phyloP scores from a whole-genome alignment of 2,797 vertebrate species.

The Rhinatrema bivittatum region DNA sequence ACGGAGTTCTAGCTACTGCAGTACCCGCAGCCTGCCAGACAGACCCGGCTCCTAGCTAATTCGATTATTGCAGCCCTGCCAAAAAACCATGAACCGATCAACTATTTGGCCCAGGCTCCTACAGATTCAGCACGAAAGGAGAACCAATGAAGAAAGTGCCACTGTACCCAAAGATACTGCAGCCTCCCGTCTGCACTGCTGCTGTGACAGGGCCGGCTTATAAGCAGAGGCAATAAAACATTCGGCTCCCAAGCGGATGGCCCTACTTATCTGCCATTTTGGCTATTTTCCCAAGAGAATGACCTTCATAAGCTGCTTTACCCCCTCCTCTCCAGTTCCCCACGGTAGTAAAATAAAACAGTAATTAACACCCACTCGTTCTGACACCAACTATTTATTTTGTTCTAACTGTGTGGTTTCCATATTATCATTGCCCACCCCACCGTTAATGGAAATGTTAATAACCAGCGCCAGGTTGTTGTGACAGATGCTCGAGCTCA shows the following conservation, averaged over 20 bases:
- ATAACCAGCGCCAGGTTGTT: slow-evolving; percentile 69
- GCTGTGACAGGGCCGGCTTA: slow-evolving; percentile 7
- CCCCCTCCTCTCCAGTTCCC: slow-evolving; percentile 10
- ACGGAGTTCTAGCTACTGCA: no score
- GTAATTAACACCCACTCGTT: slow-evolving; percentile 64
- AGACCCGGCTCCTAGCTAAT: no score
- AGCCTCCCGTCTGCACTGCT: background rate
- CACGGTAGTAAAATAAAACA: slow-evolving; percentile 44
- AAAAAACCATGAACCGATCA: background rate
- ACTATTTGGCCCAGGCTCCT: background rate
- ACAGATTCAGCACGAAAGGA: background rate
- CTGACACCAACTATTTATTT: slow-evolving; percentile 69
- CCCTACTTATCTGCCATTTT: slow-evolving; percentile 2
- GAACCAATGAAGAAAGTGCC: background rate
- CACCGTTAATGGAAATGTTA: slow-evolving; percentile 69
- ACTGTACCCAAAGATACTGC: fast-evolving
- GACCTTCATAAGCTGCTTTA: slow-evolving; percentile 44
- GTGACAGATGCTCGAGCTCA: slow-evolving; percentile 70
- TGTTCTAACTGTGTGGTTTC: slow-evolving; percentile 62
- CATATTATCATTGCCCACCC: slow-evolving; percentile 59
- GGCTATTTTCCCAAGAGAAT: slow-evolving; percentile 10
- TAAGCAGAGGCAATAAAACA: slow-evolving; percentile 1
- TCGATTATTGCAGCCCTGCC: no score
- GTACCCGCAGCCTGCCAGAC: no score
- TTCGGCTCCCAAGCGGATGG: background rate